phyloP scores from a whole-genome alignment of 2,888 invertebrate species.

The Drosophila hawaiiensis region DNA sequence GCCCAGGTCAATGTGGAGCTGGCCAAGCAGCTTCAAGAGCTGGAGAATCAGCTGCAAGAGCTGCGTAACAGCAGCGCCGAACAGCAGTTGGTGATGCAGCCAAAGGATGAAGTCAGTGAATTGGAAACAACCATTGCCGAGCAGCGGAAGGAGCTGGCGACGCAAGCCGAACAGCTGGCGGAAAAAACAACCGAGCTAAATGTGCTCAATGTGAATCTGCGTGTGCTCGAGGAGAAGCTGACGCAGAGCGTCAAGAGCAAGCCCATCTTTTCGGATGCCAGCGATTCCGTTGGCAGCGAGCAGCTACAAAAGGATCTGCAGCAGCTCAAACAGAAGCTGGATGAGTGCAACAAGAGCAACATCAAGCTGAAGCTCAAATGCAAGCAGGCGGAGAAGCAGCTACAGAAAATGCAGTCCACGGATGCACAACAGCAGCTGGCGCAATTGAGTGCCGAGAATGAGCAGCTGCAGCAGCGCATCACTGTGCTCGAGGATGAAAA shows the following conservation, averaged over 20 bases:
- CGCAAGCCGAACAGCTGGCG: slow-evolving; percentile 87
- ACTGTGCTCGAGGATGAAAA: slow-evolving; percentile 96
- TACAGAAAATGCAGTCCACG: slow-evolving; percentile 89
- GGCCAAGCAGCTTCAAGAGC: slow-evolving; percentile 80
- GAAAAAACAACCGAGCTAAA: slow-evolving; percentile 87
- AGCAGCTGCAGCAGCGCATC: slow-evolving; percentile 90
- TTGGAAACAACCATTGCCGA: slow-evolving; percentile 86
- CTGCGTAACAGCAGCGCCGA: slow-evolving; percentile 27
- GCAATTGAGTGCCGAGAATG: slow-evolving; percentile 88
- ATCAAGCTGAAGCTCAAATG: slow-evolving; percentile 86
- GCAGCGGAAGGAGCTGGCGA: slow-evolving; percentile 86
- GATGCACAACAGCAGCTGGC: slow-evolving; percentile 90
- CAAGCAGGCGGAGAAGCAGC: slow-evolving; percentile 91
- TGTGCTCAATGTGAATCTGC: slow-evolving; percentile 85
- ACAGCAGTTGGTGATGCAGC: slow-evolving; percentile 75
- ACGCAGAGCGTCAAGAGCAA: slow-evolving; percentile 76
- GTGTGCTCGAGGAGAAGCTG: slow-evolving; percentile 84
- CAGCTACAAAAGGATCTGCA: slow-evolving; percentile 81
- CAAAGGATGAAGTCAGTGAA: slow-evolving; percentile 83
- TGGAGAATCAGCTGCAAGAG: slow-evolving; percentile 59
- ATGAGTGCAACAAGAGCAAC: slow-evolving; percentile 89
- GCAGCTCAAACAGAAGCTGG: slow-evolving; percentile 89
- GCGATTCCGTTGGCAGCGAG: slow-evolving; percentile 32
- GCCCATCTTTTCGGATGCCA: slow-evolving; percentile 77
- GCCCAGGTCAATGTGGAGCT: slow-evolving; percentile 76